These are phyloP conservation scores for Dendrolimus punctatus DNA, from an alignment of 1,140 invertebrate genomes.

Conservation along the genomic window DNA sequence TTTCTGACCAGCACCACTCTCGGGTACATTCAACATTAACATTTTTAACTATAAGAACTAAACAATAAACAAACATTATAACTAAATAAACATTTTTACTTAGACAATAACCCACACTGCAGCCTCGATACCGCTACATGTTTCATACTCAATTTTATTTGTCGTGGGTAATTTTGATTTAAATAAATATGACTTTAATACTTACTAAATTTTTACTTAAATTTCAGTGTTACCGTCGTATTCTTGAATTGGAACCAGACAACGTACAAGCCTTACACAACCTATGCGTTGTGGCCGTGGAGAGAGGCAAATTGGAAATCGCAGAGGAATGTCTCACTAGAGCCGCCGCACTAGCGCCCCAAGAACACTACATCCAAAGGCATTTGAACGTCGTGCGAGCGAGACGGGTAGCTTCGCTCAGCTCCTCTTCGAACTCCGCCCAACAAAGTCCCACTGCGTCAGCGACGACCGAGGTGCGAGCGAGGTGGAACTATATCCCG, in stretches of 20 bases:
- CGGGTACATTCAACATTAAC: too few relatives aligned
- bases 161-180: background rate
- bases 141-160: too few relatives aligned
- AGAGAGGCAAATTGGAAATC: constrained; percentile 85
- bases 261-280: constrained; percentile 97
- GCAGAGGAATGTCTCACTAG: constrained; percentile 89
- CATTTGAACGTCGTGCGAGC: constrained; percentile 90
- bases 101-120: too few relatives aligned
- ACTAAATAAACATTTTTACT: too few relatives aligned
- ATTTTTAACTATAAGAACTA: too few relatives aligned
- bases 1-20: too few relatives aligned
- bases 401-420: constrained; percentile 68
- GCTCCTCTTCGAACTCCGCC: constrained; percentile 6
- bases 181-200: background rate
- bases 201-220: background rate
- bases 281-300: constrained; percentile 95
- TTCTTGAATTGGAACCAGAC: constrained; percentile 88
- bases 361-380: constrained; percentile 91
- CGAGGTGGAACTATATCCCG: constrained; percentile 63
- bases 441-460: constrained; percentile 11
- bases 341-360: constrained; percentile 85
- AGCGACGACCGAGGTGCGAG: constrained; percentile 34
- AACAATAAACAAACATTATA: too few relatives aligned
- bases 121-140: too few relatives aligned
- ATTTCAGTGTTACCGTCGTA: constrained; percentile 90